Evolutionary conservation across 2,797 vertebrate genomes (phyloP).

Genomic region (Microctenopoma stevenorrisi): DNA sequence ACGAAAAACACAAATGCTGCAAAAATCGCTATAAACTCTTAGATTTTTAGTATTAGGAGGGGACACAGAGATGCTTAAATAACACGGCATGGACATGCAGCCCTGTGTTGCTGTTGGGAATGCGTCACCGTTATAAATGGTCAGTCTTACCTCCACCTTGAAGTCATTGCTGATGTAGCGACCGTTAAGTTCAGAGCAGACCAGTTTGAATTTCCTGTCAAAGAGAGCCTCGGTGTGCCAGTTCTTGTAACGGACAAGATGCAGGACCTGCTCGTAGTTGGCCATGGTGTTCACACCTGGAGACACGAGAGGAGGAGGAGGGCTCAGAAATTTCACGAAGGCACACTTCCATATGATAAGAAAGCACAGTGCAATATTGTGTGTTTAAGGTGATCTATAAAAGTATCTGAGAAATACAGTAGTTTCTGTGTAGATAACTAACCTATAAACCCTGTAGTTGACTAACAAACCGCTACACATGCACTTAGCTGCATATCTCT

Average conservation of each 20-base stretch:
- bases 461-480: no score
- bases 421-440: neutral
- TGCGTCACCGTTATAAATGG: neutral
- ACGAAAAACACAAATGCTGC: neutral
- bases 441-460: no score
- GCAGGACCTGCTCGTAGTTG: slow-evolving; percentile 94
- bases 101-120: neutral
- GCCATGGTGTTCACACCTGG: slow-evolving; percentile 96
- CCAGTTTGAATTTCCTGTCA: slow-evolving; percentile 94
- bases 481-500: neutral
- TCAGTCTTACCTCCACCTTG: slow-evolving; percentile 90
- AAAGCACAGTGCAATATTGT: no score
- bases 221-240: slow-evolving; percentile 93
- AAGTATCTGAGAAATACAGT: no score
- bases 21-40: neutral
- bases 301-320: slow-evolving; percentile 11
- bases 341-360: no score
- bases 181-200: slow-evolving; percentile 97
- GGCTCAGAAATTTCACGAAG: neutral
- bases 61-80: neutral
- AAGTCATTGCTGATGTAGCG: slow-evolving; percentile 98
- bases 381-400: no score
- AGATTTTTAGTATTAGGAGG: neutral
- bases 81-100: neutral
- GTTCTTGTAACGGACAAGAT: slow-evolving; percentile 93